A percentile compares a stretch with the other conserved stretches of the same genome.
phyloP scores from a whole-genome alignment of 2,797 vertebrate species.

The Pteronotus mesoamericanus region DNA sequence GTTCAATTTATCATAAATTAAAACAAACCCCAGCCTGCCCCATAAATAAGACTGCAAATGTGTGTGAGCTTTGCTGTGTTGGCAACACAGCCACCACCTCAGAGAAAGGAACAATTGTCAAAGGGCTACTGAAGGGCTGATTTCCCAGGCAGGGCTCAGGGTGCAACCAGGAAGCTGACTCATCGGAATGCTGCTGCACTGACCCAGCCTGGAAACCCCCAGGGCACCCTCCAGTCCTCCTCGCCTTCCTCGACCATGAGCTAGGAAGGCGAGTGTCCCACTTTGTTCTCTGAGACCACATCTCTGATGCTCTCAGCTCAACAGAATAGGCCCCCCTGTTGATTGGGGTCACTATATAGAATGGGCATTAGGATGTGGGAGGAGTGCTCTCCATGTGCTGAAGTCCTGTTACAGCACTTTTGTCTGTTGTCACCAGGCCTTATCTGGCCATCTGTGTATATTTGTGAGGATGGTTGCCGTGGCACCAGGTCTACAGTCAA shows the following conservation, averaged over 20 bases:
- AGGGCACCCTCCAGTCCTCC: neutral
- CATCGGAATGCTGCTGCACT: neutral
- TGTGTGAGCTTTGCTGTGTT: neutral
- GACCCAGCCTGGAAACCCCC: neutral
- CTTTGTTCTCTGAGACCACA: rapidly evolving
- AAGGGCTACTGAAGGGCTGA: neutral
- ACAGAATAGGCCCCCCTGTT: neutral
- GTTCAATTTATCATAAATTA: neutral
- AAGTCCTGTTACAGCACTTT: neutral
- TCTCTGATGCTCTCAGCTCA: neutral
- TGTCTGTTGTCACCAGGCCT: neutral
- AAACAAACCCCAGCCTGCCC: neutral
- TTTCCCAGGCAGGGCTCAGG: neutral
- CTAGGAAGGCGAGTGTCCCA: neutral
- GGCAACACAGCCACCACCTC: neutral
- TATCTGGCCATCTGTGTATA: neutral
- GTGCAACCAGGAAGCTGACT: neutral
- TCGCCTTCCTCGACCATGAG: neutral
- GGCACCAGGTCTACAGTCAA: neutral
- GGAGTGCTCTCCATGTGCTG: neutral
- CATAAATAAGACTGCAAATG: neutral
- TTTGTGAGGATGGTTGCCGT: neutral
- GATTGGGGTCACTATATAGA: rapidly evolving
- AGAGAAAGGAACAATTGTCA: neutral
- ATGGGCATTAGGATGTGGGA: neutral